Percentiles rank a stretch among this genome's conserved stretches.
phyloP scores from a whole-genome alignment of 2,113 vertebrate species.

The Oryzias woworae region DNA sequence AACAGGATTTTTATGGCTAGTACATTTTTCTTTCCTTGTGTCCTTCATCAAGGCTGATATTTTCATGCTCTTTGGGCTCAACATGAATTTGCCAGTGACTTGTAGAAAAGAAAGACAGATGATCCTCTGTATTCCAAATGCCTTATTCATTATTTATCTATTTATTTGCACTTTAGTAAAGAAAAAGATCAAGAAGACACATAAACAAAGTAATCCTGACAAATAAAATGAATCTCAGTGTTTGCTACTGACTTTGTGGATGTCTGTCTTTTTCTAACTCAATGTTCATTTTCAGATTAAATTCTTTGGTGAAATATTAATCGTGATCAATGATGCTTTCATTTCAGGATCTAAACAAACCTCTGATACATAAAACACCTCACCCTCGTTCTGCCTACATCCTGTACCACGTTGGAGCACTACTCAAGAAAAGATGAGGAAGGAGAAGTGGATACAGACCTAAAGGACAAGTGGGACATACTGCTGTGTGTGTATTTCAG shows the following conservation, averaged over 20 bases:
- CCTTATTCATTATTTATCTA: not conserved
- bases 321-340: not conserved
- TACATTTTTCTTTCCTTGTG: not conserved
- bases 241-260: too few species aligned
- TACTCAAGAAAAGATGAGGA: slow-evolving; percentile 11
- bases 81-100: slow-evolving; percentile 29
- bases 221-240: not conserved
- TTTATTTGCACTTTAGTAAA: too few species aligned
- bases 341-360: not conserved
- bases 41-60: not conserved
- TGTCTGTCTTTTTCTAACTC: too few species aligned
- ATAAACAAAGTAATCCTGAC: too few species aligned
- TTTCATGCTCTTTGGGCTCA: slow-evolving; percentile 16
- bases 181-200: too few species aligned
- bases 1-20: too few species aligned
- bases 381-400: not conserved
- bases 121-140: slow-evolving; percentile 18
- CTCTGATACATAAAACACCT: not conserved
- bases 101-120: slow-evolving; percentile 6
- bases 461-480: slow-evolving; percentile 2
- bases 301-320: not conserved
- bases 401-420: slow-evolving; percentile 7
- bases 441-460: slow-evolving; percentile 2
- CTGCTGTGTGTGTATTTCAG: not conserved
- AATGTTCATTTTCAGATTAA: too few species aligned